Conservation (phyloP, 2,888 invertebrate species). For the Pyralis farinalis region DNA sequence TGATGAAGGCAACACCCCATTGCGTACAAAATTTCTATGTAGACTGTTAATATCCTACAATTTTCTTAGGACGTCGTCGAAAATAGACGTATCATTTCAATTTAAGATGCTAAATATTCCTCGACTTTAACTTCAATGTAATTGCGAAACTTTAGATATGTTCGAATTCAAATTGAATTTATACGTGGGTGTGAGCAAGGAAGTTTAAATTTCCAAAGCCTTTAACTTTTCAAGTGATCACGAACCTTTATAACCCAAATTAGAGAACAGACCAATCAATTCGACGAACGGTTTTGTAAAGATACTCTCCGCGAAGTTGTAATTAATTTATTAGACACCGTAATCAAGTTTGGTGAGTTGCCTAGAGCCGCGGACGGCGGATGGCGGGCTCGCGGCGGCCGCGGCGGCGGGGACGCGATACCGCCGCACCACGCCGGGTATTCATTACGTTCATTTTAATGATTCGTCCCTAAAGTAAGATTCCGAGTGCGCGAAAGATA, state of each 20-base stretch:
- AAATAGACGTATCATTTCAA: too few relatives aligned
- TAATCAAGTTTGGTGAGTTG: constrained; percentile 6
- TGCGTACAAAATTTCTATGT: too few relatives aligned
- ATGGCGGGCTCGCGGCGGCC: background rate
- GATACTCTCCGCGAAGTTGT: background rate
- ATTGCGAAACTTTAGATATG: background rate
- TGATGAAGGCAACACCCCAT: too few relatives aligned
- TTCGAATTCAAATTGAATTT: background rate
- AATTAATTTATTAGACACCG: constrained; percentile 10
- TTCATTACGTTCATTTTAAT: background rate
- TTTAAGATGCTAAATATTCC: too few relatives aligned
- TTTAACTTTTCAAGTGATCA: constrained; percentile 7
- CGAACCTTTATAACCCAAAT: constrained; percentile 13
- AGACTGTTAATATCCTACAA: too few relatives aligned
- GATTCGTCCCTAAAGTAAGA: background rate
- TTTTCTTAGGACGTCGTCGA: too few relatives aligned
- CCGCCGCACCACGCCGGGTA: background rate
- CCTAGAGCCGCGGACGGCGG: too few relatives aligned
- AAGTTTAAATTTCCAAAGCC: background rate
- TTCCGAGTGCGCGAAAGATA: background rate
- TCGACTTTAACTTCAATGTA: too few relatives aligned
- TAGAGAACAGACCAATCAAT: constrained; percentile 12
- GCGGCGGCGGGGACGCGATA: background rate
- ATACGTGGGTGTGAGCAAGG: background rate
- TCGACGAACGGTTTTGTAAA: background rate